These are phyloP conservation scores for Pagrus major DNA, from an alignment of 2,113 vertebrate genomes.

Conservation along the genomic window DNA sequence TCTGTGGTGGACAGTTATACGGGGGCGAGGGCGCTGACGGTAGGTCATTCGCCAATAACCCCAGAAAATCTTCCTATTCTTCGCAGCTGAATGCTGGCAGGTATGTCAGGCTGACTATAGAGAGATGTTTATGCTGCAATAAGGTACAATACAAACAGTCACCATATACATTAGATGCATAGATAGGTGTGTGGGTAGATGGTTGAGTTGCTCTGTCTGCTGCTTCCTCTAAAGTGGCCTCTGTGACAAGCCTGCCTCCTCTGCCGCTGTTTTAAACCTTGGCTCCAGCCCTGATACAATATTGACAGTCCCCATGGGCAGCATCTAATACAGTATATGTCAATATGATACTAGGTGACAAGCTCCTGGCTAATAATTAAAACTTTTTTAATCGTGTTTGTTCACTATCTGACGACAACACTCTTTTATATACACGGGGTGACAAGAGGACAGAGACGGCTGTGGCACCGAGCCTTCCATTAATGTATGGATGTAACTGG, in stretches of 20 bases:
- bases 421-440: background rate
- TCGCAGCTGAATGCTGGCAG: too few species aligned
- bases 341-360: background rate
- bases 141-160: background rate
- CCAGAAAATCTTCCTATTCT: too few species aligned
- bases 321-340: background rate
- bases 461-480: background rate
- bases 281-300: slow-evolving; percentile 2
- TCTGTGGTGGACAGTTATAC: too few species aligned
- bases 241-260: background rate
- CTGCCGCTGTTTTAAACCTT: slow-evolving; percentile 3
- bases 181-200: background rate
- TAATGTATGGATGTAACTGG: background rate
- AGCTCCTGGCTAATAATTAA: slow-evolving; percentile 1
- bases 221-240: background rate
- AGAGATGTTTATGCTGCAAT: background rate
- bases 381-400: background rate
- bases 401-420: background rate
- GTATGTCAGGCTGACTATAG: too few species aligned
- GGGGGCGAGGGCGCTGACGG: too few species aligned
- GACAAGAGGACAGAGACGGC: background rate
- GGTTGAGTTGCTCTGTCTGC: background rate
- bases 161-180: background rate
- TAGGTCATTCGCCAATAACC: too few species aligned
- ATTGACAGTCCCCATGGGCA: background rate